Evolutionary conservation across 2,888 invertebrate species (phyloP).

Genomic region (Dolichomitus sp.): DNA sequence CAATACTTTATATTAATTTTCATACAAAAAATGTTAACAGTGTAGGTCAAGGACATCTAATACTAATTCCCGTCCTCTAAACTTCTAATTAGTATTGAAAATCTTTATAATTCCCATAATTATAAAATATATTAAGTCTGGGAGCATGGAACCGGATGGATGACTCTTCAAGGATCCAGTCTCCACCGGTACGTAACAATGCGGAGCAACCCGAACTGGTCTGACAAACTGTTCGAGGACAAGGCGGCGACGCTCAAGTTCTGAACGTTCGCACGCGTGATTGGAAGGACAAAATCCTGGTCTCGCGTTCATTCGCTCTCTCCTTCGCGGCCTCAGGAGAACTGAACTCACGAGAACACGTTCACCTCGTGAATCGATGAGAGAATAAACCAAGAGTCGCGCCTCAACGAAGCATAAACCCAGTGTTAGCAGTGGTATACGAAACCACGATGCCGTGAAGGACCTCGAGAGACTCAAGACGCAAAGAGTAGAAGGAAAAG

Average conservation of each 20-base stretch:
- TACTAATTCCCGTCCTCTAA: slow-evolving; percentile 6
- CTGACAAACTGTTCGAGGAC: slow-evolving; percentile 39
- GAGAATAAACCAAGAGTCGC: slow-evolving; percentile 40
- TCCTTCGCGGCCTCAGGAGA: slow-evolving; percentile 14
- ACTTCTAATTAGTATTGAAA: not conserved
- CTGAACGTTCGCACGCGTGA: slow-evolving; percentile 11
- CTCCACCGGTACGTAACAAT: slow-evolving; percentile 33
- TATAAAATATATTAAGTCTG: not conserved
- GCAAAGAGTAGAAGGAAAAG: slow-evolving; percentile 1
- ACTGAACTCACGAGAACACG: slow-evolving; percentile 38
- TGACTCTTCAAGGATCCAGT: slow-evolving; percentile 48
- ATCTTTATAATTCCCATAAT: not conserved
- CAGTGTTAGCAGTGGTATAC: slow-evolving; percentile 17
- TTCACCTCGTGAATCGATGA: slow-evolving; percentile 60
- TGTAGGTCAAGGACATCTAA: slow-evolving; percentile 26
- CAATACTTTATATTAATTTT: no score
- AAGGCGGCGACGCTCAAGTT: not conserved
- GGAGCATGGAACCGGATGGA: slow-evolving; percentile 57
- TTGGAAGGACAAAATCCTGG: slow-evolving; percentile 56
- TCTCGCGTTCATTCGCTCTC: slow-evolving; percentile 18
- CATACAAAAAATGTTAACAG: no score
- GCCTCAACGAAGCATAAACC: slow-evolving; percentile 40
- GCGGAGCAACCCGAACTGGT: slow-evolving; percentile 31
- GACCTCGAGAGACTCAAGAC: slow-evolving; percentile 10
- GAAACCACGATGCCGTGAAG: slow-evolving; percentile 53